Evolutionary conservation across 2,888 invertebrate genomes (phyloP).

Genomic region (Leucophenga montana): DNA sequence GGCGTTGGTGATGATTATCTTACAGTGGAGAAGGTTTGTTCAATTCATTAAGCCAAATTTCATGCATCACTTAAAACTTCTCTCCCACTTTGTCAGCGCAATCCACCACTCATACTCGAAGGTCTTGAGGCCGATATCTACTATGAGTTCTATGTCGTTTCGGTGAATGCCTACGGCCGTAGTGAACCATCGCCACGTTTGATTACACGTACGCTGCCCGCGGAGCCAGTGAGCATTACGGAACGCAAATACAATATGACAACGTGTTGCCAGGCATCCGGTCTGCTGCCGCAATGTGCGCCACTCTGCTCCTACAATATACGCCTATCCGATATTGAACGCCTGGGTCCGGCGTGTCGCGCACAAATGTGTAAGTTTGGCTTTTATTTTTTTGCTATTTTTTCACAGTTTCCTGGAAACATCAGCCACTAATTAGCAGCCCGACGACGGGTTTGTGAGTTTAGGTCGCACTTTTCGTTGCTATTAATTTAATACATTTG

Average conservation of each 20-base stretch:
- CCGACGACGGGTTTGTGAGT: not conserved
- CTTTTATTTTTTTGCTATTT: conserved; percentile 6
- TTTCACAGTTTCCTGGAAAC: conserved; percentile 6
- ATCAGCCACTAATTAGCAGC: conserved; percentile 54
- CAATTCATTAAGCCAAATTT: conserved; percentile 52
- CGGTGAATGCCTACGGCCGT: conserved; percentile 85
- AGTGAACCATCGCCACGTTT: conserved; percentile 84
- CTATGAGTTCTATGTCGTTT: conserved; percentile 87
- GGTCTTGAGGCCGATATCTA: conserved; percentile 82
- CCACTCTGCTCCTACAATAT: conserved; percentile 88
- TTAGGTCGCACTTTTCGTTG: conserved; percentile 22
- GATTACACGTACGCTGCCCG: conserved; percentile 81
- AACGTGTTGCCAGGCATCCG: conserved; percentile 83
- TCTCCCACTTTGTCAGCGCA: conserved; percentile 68
- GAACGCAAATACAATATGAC: conserved; percentile 84
- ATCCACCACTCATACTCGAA: conserved; percentile 84
- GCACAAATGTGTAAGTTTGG: conserved; percentile 81
- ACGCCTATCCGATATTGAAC: conserved; percentile 85
- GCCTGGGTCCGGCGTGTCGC: conserved; percentile 82
- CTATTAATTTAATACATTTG: conserved; percentile 48
- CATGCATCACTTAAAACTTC: conserved; percentile 35
- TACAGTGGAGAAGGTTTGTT: conserved; percentile 74
- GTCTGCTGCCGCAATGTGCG: conserved; percentile 77
- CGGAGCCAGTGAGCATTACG: conserved; percentile 64
- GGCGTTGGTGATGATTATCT: conserved; percentile 76